Base-by-base conservation (phyloP, 2,113 vertebrate genomes). In the Ploceus nigricollis region DNA sequence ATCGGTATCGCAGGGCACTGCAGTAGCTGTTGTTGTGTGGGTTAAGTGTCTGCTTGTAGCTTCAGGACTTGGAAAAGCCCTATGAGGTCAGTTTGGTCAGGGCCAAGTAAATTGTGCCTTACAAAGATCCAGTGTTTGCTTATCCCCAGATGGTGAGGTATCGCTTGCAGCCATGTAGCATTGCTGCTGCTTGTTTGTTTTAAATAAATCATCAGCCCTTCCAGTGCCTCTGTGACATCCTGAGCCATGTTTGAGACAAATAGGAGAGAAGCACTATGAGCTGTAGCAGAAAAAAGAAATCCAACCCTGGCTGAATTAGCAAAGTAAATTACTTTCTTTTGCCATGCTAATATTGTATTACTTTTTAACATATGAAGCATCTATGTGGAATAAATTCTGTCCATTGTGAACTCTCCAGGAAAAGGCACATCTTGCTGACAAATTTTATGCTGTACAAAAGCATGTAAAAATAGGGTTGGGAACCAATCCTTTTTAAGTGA, bases 171-270 rank as follows among this genome's bases (percentile, higher is more conserved):
- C 66, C 60, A 0, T 69, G 70, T 75, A 64, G 31, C 13, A 2
- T 53, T 40, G 37, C 63, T 68, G 80, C 44, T 76, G 44, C 53
- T 85, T 87, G 57, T 89, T 78, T 58, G 47, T 18, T 64, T 51
- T 94, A 84, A 94, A 89, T 96, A 82, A 94, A 87, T 89, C 51
- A 93, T 89, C 56, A 44, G 81, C 10, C 56, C 40, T 71, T 68
- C 39, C 79, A 19, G 61, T 63, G 40, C 28, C 51, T 66, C 65
- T 78, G 78, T 58, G 81, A 75, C 70, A 35, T 60, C 68, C 54
- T 37, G 61, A 77, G 45, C 65, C 0, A 0, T 31, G 48, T 24
- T 45, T 24, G 51, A 89, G n/a, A 72, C 70, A 80, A 71, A 79
- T 54, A 35, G 45, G 31, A 63, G 40, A 35, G 57, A 25, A 68